A percentile compares a stretch with the other conserved stretches of the same genome.
Evolutionary conservation across 2,888 invertebrate species (phyloP).

Genomic region (Plemyria rubiginata): DNA sequence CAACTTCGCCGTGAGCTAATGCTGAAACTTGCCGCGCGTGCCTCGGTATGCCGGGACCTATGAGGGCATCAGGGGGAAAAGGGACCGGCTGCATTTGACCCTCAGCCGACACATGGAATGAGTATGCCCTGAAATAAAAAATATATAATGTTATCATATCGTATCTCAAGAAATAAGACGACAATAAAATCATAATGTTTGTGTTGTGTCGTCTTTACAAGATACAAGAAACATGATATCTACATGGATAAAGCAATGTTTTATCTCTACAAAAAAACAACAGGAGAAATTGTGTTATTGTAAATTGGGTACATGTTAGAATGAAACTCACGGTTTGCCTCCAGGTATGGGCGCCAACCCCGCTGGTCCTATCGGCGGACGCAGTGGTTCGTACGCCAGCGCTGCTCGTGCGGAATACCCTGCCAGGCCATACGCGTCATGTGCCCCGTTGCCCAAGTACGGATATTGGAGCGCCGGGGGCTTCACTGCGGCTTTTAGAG

Average conservation of each 20-base stretch:
- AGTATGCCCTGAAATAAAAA: constrained; percentile 90
- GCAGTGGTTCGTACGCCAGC: constrained; percentile 78
- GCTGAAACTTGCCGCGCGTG: constrained; percentile 97
- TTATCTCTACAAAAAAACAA: constrained; percentile 3
- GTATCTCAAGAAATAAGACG: neutral
- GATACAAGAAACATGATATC: constrained; percentile 7
- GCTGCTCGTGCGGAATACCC: constrained; percentile 81
- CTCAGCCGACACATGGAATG: constrained; percentile 96
- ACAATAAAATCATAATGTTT: neutral
- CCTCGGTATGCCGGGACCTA: constrained; percentile 96
- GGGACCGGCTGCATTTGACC: constrained; percentile 96
- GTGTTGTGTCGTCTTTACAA: constrained; percentile 8
- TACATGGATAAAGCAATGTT: neutral
- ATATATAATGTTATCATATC: constrained; percentile 15
- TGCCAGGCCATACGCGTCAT: constrained; percentile 79
- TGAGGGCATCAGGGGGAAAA: constrained; percentile 96
- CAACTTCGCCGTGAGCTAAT: constrained; percentile 97
- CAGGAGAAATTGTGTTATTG: constrained; percentile 2
- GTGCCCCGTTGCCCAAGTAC: constrained; percentile 82
- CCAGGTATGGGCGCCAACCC: constrained; percentile 89
- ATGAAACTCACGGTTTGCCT: constrained; percentile 92
- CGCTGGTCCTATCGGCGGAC: constrained; percentile 81
- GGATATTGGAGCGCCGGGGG: constrained; percentile 87
- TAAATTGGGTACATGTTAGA: constrained; percentile 20
- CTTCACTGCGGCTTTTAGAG: constrained; percentile 83